Conservation (phyloP, 2,113 vertebrate species). For the Diglossa brunneiventris region DNA sequence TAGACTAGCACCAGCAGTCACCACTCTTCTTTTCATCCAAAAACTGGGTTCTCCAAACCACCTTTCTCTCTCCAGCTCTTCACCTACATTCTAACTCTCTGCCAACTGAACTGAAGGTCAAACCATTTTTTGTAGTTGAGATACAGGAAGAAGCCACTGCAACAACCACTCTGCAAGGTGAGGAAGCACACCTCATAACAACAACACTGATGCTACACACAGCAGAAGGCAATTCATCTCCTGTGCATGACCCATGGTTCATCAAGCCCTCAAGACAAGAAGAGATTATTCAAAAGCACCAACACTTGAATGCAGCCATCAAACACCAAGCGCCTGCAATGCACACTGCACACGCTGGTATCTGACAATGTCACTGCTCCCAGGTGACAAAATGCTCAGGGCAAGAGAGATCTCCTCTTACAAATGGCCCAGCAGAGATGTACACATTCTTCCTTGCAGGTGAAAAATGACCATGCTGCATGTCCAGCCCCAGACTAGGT, state of each 20-base stretch:
- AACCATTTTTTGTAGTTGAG: neutral
- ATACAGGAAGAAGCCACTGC: neutral
- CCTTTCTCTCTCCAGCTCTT: neutral
- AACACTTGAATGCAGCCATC: neutral
- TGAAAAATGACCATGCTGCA: accelerated
- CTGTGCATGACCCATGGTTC: neutral
- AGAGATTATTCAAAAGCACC: neutral
- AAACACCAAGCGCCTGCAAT: neutral
- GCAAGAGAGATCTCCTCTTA: neutral
- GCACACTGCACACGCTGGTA: accelerated
- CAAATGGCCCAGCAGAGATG: neutral
- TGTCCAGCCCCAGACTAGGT: neutral
- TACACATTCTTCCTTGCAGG: accelerated
- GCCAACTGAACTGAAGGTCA: neutral
- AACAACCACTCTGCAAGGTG: neutral
- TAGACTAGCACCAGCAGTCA: neutral
- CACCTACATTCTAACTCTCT: neutral
- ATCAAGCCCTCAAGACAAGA: neutral
- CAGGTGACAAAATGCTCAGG: neutral
- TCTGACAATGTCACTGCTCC: neutral
- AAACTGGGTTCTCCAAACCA: neutral
- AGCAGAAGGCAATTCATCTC: neutral
- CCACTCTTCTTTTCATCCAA: neutral
- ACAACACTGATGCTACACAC: neutral
- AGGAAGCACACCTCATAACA: neutral